Evolutionary conservation across 2,113 vertebrate species (phyloP).

Genomic region (Elanoides forficatus): DNA sequence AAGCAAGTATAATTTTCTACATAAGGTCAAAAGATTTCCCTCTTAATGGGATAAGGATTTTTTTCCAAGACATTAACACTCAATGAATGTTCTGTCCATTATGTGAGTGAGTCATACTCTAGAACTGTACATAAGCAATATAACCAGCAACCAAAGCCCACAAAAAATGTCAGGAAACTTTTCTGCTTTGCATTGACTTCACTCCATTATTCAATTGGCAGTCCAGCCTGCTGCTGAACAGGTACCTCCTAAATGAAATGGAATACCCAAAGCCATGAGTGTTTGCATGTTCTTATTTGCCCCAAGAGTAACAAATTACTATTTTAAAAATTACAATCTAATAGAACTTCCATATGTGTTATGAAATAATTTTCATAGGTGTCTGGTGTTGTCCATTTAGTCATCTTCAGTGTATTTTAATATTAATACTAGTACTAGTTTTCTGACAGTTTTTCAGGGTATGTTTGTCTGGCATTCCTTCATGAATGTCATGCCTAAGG

Average conservation of each 20-base stretch:
- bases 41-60: neutral
- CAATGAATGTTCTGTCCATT: neutral
- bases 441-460: neutral
- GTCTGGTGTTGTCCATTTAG: neutral
- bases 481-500: neutral
- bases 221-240: neutral
- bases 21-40: neutral
- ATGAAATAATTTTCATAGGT: neutral
- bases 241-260: neutral
- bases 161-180: neutral
- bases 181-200: neutral
- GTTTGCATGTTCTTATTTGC: neutral
- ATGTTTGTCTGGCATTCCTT: neutral
- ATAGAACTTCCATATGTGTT: neutral
- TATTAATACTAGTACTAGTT: neutral
- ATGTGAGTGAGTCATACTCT: neutral
- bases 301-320: neutral
- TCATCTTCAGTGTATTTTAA: neutral
- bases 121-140: neutral
- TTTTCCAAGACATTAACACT: neutral
- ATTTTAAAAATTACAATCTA: neutral
- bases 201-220: neutral
- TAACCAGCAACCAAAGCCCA: neutral
- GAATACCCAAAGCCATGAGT: neutral
- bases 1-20: neutral